Evolutionary conservation across 2,113 vertebrate genomes (phyloP).

Genomic region (Procapra przewalskii): DNA sequence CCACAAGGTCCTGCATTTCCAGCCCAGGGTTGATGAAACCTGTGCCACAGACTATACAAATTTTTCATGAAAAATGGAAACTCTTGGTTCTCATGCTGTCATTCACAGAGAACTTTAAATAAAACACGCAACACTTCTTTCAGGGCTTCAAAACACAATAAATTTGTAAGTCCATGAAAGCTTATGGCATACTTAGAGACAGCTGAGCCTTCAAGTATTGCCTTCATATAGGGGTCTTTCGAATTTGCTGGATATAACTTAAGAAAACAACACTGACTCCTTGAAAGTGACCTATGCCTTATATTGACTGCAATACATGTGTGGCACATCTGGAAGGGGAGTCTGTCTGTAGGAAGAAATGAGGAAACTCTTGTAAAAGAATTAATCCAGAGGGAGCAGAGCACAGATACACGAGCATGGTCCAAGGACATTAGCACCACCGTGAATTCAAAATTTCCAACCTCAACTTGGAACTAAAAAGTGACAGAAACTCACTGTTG

Average conservation of each 20-base stretch:
- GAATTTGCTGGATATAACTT: neutral
- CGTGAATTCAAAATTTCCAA: slow-evolving; percentile 9
- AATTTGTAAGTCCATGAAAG: neutral
- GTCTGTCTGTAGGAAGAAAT: neutral
- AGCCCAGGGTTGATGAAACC: neutral
- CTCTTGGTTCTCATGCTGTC: neutral
- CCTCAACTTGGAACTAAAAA: neutral
- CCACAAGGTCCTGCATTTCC: neutral
- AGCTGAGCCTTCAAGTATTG: neutral
- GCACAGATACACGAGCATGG: neutral
- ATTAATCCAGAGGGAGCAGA: neutral
- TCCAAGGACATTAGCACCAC: neutral
- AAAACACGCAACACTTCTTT: neutral
- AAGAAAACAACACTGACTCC: neutral
- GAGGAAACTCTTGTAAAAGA: neutral
- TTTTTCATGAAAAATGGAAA: neutral
- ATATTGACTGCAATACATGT: neutral
- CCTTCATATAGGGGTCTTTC: neutral
- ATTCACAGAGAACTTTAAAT: neutral
- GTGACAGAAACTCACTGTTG: neutral
- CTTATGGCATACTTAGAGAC: neutral
- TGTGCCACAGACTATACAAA: neutral
- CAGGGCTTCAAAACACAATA: neutral
- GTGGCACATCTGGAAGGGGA: slow-evolving; percentile 2
- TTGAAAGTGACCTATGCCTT: neutral